Evolutionary conservation across 2,113 vertebrate genomes (phyloP), one percentile per base, ranked within the genome.

Genomic region (Arenaria interpres): DNA sequence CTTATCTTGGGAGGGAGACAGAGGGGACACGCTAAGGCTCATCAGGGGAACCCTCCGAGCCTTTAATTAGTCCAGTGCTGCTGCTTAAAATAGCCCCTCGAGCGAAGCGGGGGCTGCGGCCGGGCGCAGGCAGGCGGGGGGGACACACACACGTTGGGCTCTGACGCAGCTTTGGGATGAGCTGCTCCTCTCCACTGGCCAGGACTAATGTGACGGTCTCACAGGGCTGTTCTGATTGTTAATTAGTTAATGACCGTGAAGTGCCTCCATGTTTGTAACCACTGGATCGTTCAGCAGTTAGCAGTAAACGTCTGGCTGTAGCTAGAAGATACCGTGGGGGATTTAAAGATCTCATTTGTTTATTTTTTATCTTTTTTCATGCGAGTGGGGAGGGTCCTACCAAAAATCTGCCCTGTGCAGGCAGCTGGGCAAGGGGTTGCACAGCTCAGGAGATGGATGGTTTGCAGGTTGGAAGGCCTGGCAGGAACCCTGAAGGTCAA

Each of bases 241-340:
- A 88, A 96, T 96, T 83, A 94, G 67, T 79, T 94, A 94, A 96
- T 83, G 93, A 90, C 88, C 79, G 7, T 89, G 68, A 95, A 88
- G 50, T n/a, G 90, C 78, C 81, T 87, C 89, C 77, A 7, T 74
- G 91, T 74, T 95, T 64, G 86, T 48, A 71, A 57, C 77, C 69
- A 5, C 78, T 45, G 92, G 82, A 45, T 91, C n/a, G 11, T 68
- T 69, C 82, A 43, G 85, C 85, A 51, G 75, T 56, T n/a, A 15
- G 82, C 92, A 80, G 67, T 50, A 24, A 43, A 35, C 5, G 57
- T 14, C 82, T 77, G 90, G 72, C 90, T 90, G 18, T 12, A 51
- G 51, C 78, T 54, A 9, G 18, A 77, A 56, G 60, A 56, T 20
- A 43, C 73, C 6, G 2, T 0, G 20, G 51, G 48, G 24, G 30